Evolutionary conservation across 2,888 invertebrate species (phyloP).

Genomic region (Apocheima hispidaria): DNA sequence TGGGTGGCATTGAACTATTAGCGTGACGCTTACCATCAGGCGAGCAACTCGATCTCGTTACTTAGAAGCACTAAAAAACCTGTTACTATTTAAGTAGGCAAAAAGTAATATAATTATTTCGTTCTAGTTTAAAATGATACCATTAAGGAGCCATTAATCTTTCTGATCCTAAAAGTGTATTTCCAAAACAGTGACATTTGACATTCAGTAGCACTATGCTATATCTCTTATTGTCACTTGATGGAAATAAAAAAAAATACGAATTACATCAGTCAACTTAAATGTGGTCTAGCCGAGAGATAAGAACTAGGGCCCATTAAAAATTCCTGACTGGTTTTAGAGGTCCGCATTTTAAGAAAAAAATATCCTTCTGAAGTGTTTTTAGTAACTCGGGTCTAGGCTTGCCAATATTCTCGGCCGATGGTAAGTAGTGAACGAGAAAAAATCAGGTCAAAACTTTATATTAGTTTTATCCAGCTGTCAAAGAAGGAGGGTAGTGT

Average conservation of each 20-base stretch:
- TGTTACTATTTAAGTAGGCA: neutral
- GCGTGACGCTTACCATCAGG: no score
- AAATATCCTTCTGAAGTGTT: neutral
- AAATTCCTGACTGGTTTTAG: conserved; percentile 32
- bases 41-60: no score
- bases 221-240: conserved; percentile 32
- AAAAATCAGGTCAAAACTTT: no score
- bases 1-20: no score
- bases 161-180: neutral
- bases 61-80: neutral
- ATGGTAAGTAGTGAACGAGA: no score
- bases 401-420: no score
- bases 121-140: neutral
- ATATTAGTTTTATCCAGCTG: no score
- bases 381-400: no score
- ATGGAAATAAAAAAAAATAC: conserved; percentile 16
- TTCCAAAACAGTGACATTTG: conserved; percentile 23
- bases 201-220: conserved; percentile 38
- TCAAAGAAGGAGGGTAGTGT: no score
- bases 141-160: conserved; percentile 12
- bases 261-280: conserved; percentile 29
- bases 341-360: conserved; percentile 12
- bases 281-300: conserved; percentile 35
- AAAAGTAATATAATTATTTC: neutral
- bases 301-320: conserved; percentile 35